Evolutionary conservation across 2,797 vertebrate genomes (phyloP).

Genomic region (Lepilemur ruficaudatus): DNA sequence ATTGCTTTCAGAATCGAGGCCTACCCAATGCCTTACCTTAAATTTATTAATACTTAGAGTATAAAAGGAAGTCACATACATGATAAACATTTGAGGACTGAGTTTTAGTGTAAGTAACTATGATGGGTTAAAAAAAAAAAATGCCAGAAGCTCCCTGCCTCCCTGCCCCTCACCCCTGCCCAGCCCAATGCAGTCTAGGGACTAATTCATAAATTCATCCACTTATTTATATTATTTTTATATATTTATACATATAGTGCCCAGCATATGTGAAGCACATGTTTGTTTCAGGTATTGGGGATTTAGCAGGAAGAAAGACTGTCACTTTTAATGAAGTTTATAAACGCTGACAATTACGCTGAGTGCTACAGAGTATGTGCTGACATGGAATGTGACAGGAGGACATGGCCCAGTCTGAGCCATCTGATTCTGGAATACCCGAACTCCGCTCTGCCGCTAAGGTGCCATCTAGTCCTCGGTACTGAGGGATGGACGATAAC

Average conservation of each 20-base stretch:
- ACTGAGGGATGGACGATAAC: rapidly evolving
- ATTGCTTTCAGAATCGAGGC: not conserved
- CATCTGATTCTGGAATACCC: too few relatives aligned
- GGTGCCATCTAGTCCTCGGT: rapidly evolving
- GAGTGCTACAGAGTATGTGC: not conserved
- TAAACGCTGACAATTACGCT: rapidly evolving
- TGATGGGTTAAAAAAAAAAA: not conserved
- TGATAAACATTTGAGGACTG: not conserved
- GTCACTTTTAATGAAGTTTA: not conserved
- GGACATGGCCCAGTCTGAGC: rapidly evolving
- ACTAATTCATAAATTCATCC: not conserved
- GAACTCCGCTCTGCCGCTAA: not conserved
- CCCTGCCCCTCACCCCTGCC: not conserved
- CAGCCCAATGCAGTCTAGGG: not conserved
- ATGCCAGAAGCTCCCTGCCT: not conserved
- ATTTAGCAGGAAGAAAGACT: not conserved
- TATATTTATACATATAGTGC: too few relatives aligned
- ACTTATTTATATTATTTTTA: not conserved
- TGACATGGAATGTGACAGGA: too few relatives aligned
- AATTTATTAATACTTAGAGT: not conserved
- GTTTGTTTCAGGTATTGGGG: not conserved
- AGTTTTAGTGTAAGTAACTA: not conserved
- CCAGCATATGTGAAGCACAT: not conserved
- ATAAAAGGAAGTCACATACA: not conserved
- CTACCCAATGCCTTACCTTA: not conserved